phyloP scores from a whole-genome alignment of 2,797 vertebrate species.

The Enteromius trimaculatus region DNA sequence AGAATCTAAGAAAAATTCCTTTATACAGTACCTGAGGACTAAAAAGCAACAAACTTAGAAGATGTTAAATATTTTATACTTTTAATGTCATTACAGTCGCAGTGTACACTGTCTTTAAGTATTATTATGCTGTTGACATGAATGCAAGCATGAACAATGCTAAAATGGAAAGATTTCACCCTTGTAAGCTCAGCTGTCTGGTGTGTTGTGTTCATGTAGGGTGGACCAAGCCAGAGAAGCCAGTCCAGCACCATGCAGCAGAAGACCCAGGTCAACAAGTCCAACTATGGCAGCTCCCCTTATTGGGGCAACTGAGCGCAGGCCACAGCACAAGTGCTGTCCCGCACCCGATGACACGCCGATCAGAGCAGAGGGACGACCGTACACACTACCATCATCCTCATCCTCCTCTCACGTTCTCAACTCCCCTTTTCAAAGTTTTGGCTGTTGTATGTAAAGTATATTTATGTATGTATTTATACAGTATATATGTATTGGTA shows the following conservation, averaged over 20 bases:
- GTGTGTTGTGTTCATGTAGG: conserved; percentile 70
- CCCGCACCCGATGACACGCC: conserved; percentile 50
- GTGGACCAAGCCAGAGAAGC: conserved; percentile 87
- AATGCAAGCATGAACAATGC: background rate
- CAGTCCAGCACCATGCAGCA: conserved; percentile 94
- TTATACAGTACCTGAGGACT: background rate
- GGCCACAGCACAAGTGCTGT: conserved; percentile 36
- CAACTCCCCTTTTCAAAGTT: conserved; percentile 88
- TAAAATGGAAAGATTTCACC: background rate
- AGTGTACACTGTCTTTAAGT: background rate
- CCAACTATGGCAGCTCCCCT: conserved; percentile 90
- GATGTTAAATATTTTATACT: background rate
- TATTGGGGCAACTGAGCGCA: conserved; percentile 93
- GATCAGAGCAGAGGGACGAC: conserved; percentile 75
- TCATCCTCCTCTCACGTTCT: conserved; percentile 77
- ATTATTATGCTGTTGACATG: background rate
- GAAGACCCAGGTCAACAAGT: conserved; percentile 97
- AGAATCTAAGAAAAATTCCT: background rate
- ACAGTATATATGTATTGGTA: conserved; percentile 94
- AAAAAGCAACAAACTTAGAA: background rate
- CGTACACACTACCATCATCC: conserved; percentile 64
- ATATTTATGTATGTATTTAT: conserved; percentile 99
- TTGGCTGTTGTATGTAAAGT: conserved; percentile 98
- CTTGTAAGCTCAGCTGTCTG: background rate
- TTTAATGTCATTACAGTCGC: background rate